Base-by-base conservation (phyloP, 1,140 invertebrate genomes). In the Sminthurinus signatus region DNA sequence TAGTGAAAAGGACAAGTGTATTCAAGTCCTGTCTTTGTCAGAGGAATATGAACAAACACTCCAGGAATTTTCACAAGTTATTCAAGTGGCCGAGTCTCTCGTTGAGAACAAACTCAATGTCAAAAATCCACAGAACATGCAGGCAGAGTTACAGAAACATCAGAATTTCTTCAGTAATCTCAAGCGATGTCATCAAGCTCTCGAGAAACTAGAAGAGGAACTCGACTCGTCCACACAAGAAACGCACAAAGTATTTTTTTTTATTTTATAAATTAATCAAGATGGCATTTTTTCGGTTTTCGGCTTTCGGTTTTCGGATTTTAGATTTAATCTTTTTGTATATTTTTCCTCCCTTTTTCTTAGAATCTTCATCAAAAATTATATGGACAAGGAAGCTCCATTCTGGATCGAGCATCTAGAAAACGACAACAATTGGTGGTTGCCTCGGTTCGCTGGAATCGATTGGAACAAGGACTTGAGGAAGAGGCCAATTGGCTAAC, bases 21-120 rank as follows among this genome's bases (percentile, higher is more conserved):
- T 89, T 0, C 87, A 90, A 73, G 73, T 88, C 27, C 76, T 86
- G 17, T 82, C 85, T 0, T 75, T 91, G 44, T 84, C 85, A 0
- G 88, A 90, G 73, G 90, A 93, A 74, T 93, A 93, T 73, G 87
- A 88, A 73, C 86, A 90, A 76, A 91, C 88, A 0, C 77, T 93
- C 0, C 85, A 87, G 72, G 89, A 92, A 75, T 90, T 93, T 69
- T 83, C 82, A 1, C 86, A 91, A 73, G 91, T 92, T 25, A 89
- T 86, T 2, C 84, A 88, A 31, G 81, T 91, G 2, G 88, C 89
- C 2, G 86, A 91, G 75, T 84, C 84, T 50, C 75, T 91, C 28
- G 78, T 91, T 2, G 85, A 88, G 46, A 85, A 83, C 70, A 85
- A 86, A 19, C 84, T 91, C 29, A 82, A 83, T 1, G 88, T 89